Percentiles rank a stretch among this genome's conserved stretches.
phyloP scores from a whole-genome alignment of 2,797 vertebrate species.

The Pipistrellus kuhlii region DNA sequence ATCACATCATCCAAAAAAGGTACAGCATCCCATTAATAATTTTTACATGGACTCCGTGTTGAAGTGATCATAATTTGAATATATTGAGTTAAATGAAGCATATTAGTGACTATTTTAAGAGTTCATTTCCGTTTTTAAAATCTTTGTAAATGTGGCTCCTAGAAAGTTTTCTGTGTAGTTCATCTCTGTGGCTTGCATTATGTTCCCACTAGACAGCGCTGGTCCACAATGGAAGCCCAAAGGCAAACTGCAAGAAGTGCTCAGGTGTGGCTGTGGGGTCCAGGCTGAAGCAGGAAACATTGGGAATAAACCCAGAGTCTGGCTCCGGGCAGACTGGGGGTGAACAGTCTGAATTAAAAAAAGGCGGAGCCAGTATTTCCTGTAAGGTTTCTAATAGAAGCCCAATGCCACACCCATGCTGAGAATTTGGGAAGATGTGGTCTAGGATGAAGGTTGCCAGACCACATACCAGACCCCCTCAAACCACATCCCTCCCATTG shows the following conservation, averaged over 20 bases:
- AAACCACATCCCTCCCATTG: not conserved
- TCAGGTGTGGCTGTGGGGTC: not conserved
- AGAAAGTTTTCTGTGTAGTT: not conserved
- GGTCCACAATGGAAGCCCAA: not conserved
- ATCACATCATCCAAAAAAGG: not conserved
- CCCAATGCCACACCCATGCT: too few relatives aligned
- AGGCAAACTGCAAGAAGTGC: not conserved
- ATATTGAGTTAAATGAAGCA: constrained; percentile 21
- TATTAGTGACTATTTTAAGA: constrained; percentile 29
- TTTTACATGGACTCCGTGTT: not conserved
- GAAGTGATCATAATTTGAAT: constrained; percentile 26
- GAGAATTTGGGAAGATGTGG: not conserved
- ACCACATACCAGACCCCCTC: not conserved
- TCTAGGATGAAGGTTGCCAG: not conserved
- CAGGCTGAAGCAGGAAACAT: not conserved
- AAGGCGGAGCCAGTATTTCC: not conserved
- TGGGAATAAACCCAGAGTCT: constrained; percentile 61
- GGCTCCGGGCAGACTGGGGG: constrained; percentile 46
- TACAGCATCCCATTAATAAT: not conserved
- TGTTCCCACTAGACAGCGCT: not conserved
- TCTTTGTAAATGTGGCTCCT: not conserved
- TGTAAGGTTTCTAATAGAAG: not conserved
- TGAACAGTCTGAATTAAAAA: constrained; percentile 43
- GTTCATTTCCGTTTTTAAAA: not conserved
- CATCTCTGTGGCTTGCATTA: not conserved